These are phyloP conservation scores for Sceloporus tristichus DNA, from an alignment of 2,113 vertebrate species.

Conservation along the genomic window DNA sequence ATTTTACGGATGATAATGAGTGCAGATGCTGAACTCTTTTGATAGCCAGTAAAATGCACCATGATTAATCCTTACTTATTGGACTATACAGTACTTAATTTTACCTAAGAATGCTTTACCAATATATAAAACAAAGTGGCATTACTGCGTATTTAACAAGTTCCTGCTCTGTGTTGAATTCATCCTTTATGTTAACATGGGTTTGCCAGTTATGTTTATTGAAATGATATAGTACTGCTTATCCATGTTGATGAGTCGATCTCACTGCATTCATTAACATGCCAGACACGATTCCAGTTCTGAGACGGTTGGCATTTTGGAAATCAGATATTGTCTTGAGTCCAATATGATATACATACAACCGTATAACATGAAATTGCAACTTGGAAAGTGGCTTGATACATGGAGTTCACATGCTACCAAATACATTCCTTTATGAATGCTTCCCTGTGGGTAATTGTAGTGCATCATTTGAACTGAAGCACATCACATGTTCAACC, in stretches of 20 bases:
- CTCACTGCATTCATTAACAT: background rate
- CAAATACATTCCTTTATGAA: background rate
- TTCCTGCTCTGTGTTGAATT: background rate
- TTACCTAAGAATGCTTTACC: background rate
- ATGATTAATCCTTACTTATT: background rate
- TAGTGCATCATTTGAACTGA: background rate
- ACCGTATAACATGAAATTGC: background rate
- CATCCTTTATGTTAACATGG: background rate
- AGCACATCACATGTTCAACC: background rate
- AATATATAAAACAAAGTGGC: background rate
- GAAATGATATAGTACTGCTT: background rate
- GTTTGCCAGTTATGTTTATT: background rate
- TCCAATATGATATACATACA: background rate
- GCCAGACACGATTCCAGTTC: background rate
- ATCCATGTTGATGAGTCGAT: background rate
- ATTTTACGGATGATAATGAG: slow-evolving; percentile 67
- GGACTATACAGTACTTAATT: background rate
- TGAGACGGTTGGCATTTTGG: background rate
- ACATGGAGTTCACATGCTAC: background rate
- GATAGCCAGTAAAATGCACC: slow-evolving; percentile 1
- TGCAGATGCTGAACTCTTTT: slow-evolving; percentile 39
- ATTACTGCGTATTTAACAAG: background rate
- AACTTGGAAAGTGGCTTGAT: background rate
- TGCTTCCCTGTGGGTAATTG: background rate
- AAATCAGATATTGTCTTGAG: background rate